Conservation (phyloP, 64 coral and sea anemone genomes). For the Stichodactyla helianthus region DNA sequence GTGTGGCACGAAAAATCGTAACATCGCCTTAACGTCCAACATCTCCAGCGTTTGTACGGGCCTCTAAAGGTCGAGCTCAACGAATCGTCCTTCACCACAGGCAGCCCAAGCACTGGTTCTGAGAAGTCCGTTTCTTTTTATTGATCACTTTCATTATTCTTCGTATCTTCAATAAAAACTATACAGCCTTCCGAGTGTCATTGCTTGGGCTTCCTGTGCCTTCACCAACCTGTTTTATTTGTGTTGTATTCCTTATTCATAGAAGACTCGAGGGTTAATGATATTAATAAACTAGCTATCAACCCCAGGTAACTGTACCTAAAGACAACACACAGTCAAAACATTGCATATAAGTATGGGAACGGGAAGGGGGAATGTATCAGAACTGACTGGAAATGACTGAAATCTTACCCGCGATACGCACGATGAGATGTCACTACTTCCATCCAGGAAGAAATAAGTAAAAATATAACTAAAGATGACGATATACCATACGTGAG, state of each 20-base stretch:
- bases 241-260: neutral
- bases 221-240: neutral
- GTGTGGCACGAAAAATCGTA: too few relatives aligned
- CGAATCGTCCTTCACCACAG: too few relatives aligned
- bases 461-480: slow-evolving; percentile 25
- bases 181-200: too few relatives aligned
- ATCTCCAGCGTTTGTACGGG: too few relatives aligned
- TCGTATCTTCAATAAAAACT: too few relatives aligned
- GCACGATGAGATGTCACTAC: neutral
- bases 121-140: too few relatives aligned
- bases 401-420: neutral
- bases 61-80: too few relatives aligned
- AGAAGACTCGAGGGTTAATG: neutral
- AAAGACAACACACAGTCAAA: neutral
- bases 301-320: neutral
- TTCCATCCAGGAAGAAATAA: slow-evolving; percentile 29
- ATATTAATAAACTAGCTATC: neutral
- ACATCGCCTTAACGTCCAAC: too few relatives aligned
- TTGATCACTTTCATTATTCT: too few relatives aligned
- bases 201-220: too few relatives aligned
- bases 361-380: neutral
- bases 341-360: neutral
- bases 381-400: neutral
- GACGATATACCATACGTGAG: slow-evolving; percentile 32
- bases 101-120: too few relatives aligned